Evolutionary conservation across 2,797 vertebrate species (phyloP).

Genomic region (Hirundo rustica): DNA sequence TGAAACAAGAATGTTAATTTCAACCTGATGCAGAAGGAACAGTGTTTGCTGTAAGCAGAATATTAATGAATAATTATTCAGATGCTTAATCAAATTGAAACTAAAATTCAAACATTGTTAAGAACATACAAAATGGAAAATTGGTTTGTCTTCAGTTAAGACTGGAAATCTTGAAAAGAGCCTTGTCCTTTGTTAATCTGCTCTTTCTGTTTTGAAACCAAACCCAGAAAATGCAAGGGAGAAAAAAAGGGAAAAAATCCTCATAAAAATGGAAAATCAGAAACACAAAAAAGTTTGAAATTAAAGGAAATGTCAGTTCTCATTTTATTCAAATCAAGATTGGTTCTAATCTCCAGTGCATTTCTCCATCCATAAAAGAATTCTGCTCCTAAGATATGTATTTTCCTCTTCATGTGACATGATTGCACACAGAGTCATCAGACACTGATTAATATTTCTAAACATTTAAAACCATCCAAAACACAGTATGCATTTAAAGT

Average conservation of each 20-base stretch:
- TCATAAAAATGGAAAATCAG: neutral
- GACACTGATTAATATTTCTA: constrained; percentile 27
- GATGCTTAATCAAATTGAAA: neutral
- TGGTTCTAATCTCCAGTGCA: neutral
- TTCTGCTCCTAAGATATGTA: neutral
- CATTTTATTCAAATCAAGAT: constrained; percentile 4
- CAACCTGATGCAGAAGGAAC: neutral
- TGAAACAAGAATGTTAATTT: neutral
- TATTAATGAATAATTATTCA: neutral
- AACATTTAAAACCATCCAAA: constrained; percentile 10
- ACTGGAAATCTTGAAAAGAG: neutral
- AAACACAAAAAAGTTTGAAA: neutral
- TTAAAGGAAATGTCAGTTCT: neutral
- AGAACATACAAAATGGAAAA: neutral
- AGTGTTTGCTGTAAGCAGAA: neutral
- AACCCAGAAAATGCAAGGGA: neutral
- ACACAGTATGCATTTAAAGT: neutral
- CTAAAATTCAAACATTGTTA: neutral
- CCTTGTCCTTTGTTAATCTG: neutral
- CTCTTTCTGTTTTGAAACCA: neutral
- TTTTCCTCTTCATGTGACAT: neutral
- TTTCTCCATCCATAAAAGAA: neutral
- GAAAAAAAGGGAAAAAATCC: fast-evolving
- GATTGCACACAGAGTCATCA: neutral
- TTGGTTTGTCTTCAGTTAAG: neutral